phyloP scores from a whole-genome alignment of 2,888 invertebrate species.

The Lochmaea capreae region DNA sequence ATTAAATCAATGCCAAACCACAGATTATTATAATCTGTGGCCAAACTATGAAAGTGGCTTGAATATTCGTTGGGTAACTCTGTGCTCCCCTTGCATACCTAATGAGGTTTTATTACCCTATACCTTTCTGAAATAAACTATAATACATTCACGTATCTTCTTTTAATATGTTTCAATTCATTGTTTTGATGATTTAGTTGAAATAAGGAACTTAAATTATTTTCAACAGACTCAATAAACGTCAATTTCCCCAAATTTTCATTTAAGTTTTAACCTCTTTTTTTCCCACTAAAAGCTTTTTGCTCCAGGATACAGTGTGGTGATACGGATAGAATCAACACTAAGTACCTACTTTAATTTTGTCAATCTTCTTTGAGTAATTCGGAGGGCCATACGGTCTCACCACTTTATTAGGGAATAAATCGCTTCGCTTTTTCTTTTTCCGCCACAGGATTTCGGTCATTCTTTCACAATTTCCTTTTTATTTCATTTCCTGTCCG shows the following conservation, averaged over 20 bases:
- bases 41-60: no score
- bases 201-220: no score
- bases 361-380: conserved; percentile 61
- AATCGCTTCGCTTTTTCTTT: conserved; percentile 54
- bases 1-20: no score
- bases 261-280: conserved; percentile 27
- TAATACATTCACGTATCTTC: no score
- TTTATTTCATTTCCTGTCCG: not conserved
- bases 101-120: no score
- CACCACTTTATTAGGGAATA: conserved; percentile 59
- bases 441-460: conserved; percentile 31
- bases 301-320: conserved; percentile 52
- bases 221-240: not conserved
- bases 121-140: no score
- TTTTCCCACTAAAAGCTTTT: conserved; percentile 45
- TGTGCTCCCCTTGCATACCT: no score
- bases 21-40: no score
- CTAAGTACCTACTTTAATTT: conserved; percentile 60
- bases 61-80: no score
- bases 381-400: conserved; percentile 55
- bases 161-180: no score
- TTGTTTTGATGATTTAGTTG: no score
- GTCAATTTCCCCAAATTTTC: not conserved
- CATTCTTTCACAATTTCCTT: conserved; percentile 35
- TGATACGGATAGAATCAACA: conserved; percentile 48